Conservation (phyloP, 2,113 vertebrate genomes). For the Cervus canadensis region DNA sequence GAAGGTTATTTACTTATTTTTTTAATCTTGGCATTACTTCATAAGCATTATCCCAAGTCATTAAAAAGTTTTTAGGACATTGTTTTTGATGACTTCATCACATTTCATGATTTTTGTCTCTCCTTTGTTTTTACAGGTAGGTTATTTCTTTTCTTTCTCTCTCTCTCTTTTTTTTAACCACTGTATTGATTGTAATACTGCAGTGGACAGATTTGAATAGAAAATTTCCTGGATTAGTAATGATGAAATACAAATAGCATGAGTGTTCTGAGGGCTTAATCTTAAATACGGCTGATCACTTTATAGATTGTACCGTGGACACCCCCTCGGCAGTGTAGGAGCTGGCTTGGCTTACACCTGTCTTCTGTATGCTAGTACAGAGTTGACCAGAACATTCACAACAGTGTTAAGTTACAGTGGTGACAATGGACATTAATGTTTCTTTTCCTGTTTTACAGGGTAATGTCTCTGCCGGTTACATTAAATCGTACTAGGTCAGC, state of each 20-base stretch:
- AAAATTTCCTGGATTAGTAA: neutral
- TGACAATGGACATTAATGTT: neutral
- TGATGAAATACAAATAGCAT: neutral
- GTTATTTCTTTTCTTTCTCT: neutral
- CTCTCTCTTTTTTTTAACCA: neutral
- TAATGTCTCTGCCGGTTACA: neutral
- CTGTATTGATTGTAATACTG: neutral
- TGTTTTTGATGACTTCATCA: neutral
- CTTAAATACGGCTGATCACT: neutral
- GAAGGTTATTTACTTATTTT: neutral
- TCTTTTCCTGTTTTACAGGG: neutral
- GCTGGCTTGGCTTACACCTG: neutral
- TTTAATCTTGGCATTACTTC: neutral
- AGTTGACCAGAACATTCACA: neutral
- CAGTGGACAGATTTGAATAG: neutral
- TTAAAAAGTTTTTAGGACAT: neutral
- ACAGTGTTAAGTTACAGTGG: neutral
- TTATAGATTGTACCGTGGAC: accelerated
- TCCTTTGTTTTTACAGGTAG: neutral
- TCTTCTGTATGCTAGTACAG: neutral
- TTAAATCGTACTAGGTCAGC: neutral
- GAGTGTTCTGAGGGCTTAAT: neutral
- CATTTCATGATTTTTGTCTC: neutral
- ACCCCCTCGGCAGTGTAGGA: accelerated
- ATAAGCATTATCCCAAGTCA: neutral